Conservation (phyloP, 2,888 invertebrate genomes). For the Lamproptera curius region DNA sequence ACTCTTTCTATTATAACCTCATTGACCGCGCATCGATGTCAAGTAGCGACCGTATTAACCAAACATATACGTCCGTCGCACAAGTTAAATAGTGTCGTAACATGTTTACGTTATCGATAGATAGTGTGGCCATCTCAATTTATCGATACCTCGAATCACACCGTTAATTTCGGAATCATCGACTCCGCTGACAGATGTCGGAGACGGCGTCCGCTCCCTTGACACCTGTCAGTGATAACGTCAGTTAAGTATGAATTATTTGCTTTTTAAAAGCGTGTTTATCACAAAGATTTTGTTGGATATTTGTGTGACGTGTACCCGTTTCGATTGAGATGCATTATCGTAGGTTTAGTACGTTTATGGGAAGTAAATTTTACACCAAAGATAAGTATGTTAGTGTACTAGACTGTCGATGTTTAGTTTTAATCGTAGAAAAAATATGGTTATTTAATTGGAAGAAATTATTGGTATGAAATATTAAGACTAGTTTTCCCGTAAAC, state of each 20-base stretch:
- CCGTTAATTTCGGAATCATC: constrained; percentile 33
- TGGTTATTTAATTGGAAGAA: too few relatives aligned
- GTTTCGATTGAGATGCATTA: not conserved
- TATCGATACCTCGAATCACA: constrained; percentile 28
- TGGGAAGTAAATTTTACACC: too few relatives aligned
- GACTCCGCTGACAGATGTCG: constrained; percentile 20
- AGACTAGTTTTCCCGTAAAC: too few relatives aligned
- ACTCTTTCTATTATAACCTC: too few relatives aligned
- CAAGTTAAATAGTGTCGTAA: constrained; percentile 24
- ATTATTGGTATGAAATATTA: too few relatives aligned
- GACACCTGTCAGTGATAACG: constrained; percentile 46
- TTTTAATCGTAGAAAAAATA: too few relatives aligned
- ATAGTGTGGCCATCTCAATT: constrained; percentile 22
- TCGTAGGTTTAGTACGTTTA: not conserved
- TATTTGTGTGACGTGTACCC: constrained; percentile 3
- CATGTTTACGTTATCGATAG: constrained; percentile 23
- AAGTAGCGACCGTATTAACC: not conserved
- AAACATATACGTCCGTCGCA: constrained; percentile 12
- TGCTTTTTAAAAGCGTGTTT: constrained; percentile 49
- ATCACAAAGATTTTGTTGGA: constrained; percentile 29
- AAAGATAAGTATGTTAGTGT: too few relatives aligned
- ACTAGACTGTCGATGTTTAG: too few relatives aligned
- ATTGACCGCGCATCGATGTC: too few relatives aligned
- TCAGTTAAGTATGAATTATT: constrained; percentile 64
- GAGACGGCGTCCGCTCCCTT: constrained; percentile 10